phyloP scores from a whole-genome alignment of 2,113 vertebrate genomes.

The Podarcis muralis region DNA sequence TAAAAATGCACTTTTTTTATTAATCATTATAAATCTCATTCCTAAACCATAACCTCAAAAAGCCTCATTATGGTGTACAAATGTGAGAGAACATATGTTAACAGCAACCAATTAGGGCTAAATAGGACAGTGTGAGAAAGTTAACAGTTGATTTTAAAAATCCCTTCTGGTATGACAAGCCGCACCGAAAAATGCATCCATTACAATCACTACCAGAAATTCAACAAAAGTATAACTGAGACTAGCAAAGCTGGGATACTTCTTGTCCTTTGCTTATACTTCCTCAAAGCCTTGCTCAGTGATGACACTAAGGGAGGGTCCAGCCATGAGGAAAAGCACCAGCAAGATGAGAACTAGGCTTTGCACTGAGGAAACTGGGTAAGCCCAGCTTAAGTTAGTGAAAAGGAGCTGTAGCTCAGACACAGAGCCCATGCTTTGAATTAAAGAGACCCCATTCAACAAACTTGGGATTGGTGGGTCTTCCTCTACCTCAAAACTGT shows the following conservation, averaged over 20 bases:
- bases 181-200: neutral
- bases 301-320: fast-evolving
- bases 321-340: too few relatives aligned
- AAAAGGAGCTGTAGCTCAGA: too few relatives aligned
- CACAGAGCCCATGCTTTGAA: too few relatives aligned
- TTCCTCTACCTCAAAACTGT: too few relatives aligned
- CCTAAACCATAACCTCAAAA: neutral
- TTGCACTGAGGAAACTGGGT: too few relatives aligned
- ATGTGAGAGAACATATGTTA: neutral
- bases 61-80: neutral
- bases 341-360: too few relatives aligned
- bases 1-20: neutral
- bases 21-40: neutral
- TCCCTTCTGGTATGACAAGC: fast-evolving
- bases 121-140: fast-evolving
- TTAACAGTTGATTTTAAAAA: fast-evolving
- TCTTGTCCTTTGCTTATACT: fast-evolving
- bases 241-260: neutral
- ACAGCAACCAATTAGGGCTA: neutral
- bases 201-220: neutral
- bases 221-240: neutral
- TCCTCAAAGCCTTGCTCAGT: fast-evolving
- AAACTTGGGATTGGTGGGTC: too few relatives aligned
- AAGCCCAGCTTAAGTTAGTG: too few relatives aligned
- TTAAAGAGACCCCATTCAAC: too few relatives aligned